Evolutionary conservation across 2,888 invertebrate genomes (phyloP), one percentile per base, ranked within the genome.

Genomic region (Brachylomia viminalis): DNA sequence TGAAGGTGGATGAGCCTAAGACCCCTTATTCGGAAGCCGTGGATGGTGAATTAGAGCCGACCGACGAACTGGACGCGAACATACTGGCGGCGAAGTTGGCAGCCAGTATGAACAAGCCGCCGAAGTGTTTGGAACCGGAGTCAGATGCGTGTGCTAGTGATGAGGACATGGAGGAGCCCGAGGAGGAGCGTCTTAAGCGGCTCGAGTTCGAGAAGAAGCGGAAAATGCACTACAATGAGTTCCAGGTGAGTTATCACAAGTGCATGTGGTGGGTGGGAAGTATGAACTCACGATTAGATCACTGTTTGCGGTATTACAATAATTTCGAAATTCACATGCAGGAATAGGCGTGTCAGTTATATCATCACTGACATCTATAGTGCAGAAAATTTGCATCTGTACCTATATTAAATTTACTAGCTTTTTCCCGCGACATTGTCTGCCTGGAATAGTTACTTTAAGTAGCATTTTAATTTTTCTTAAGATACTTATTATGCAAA

Each of bases 151-250:
- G 97, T 85, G 97, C 97, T 61, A 97, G 97, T 78, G 97, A 97
- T 52, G 97, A 97, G 79, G 97, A 97, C 58, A 96, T 95, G 89
- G 95, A 97, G 20, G 97, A 97, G 90, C 96, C 97, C 17, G 97
- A 97, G 76, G 98, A 98, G 85, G 97, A 97, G 85, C 97, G 97
- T 91, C 97, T 97, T 87, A 97, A 97, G 90, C 97, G 98, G 89
- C 97, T 97, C 90, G 98, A 98, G 81, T 99, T 99, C 92, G 99
- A 99, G 94, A 97, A 98, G 87, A 99, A 99, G 93, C 97, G 99
- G 82, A 99, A 99, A 97, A 98, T 98, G 89, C 99, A 99, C 92
- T 99, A 99, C 95, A 99, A 99, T 94, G 99, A 99, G 95, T 99
- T 98, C 94, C 96, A 96, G 94, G 96, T 96, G 67, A 80, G 90